Evolutionary conservation across 2,113 vertebrate species (phyloP).

Genomic region (Paracanthobrama guichenoti): DNA sequence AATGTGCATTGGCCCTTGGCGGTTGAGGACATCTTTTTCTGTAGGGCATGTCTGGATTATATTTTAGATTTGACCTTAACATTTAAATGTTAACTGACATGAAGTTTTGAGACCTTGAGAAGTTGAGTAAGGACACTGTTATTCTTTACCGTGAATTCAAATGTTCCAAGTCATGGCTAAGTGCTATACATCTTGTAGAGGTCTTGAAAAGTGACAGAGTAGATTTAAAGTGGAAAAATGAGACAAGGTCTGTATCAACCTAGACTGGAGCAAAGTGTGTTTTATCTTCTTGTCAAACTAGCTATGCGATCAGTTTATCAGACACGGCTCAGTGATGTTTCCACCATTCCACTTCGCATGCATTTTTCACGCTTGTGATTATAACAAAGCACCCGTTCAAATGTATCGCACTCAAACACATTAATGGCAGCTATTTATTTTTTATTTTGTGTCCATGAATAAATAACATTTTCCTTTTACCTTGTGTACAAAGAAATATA

Average conservation of each 20-base stretch:
- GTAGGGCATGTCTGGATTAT: not conserved
- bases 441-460: not conserved
- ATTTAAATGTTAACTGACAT: slow-evolving; percentile 27
- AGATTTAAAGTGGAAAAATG: slow-evolving; percentile 47
- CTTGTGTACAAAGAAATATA: not conserved
- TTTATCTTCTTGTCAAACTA: slow-evolving; percentile 52
- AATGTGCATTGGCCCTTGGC: not conserved
- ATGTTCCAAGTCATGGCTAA: not conserved
- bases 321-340: slow-evolving; percentile 20
- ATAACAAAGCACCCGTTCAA: slow-evolving; percentile 19
- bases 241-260: slow-evolving; percentile 40
- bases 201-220: slow-evolving; percentile 14
- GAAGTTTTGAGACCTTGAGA: not conserved
- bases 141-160: not conserved
- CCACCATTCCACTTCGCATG: slow-evolving; percentile 20
- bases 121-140: slow-evolving; percentile 20
- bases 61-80: slow-evolving; percentile 11
- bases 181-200: slow-evolving; percentile 7
- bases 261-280: slow-evolving; percentile 35
- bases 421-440: not conserved
- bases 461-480: not conserved
- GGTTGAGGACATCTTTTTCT: not conserved
- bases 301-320: slow-evolving; percentile 39
- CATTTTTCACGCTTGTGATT: slow-evolving; percentile 26
- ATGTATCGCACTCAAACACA: not conserved